Evolutionary conservation across 1,140 invertebrate genomes (phyloP).

Genomic region (Drosophila grimshawi): DNA sequence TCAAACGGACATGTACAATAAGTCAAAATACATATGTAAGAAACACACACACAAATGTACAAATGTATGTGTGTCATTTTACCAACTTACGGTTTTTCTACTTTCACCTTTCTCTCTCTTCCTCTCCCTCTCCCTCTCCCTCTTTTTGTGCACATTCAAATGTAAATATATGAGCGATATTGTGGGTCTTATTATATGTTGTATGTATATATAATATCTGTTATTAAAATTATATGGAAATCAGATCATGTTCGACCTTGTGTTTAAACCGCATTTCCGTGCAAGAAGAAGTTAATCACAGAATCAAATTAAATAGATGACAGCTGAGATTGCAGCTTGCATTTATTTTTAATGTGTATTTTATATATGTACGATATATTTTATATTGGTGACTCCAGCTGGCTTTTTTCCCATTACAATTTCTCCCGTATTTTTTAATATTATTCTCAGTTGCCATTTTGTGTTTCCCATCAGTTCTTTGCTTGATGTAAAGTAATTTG

Average conservation of each 20-base stretch:
- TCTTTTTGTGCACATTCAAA: conserved; percentile 2
- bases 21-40: conserved; percentile 44
- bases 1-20: conserved; percentile 77
- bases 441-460: background rate
- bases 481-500: conserved; percentile 3
- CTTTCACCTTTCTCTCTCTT: background rate
- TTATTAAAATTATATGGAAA: background rate
- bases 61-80: conserved; percentile 24
- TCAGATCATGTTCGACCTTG: background rate
- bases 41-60: conserved; percentile 22
- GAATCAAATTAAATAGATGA: conserved; percentile 4
- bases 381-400: conserved; percentile 4
- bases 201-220: conserved; percentile 16
- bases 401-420: background rate
- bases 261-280: conserved; percentile 12
- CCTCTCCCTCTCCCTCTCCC: conserved; percentile 9
- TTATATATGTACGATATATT: background rate
- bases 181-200: no score
- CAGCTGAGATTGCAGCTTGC: conserved; percentile 3
- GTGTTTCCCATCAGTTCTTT: background rate
- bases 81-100: conserved; percentile 42
- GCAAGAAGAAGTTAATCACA: conserved; percentile 3
- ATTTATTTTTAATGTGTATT: conserved; percentile 4
- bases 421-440: background rate
- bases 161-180: no score